Conservation (phyloP, 35 echinoderm and acorn worm genomes). For the Stichopus chloronotus region DNA sequence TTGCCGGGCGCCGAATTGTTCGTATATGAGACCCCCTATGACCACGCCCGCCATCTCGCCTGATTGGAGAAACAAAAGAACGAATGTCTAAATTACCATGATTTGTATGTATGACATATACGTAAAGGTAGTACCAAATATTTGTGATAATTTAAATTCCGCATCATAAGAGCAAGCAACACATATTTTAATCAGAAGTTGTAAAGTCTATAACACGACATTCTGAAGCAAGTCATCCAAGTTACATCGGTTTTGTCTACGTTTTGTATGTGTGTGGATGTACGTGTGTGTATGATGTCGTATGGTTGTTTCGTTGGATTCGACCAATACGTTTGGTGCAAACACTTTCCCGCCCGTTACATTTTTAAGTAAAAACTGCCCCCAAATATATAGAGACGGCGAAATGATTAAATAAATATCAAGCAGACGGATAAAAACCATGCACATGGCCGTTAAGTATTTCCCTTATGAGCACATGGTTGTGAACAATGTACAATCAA, state of each 20-base stretch:
- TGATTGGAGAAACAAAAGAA: background rate
- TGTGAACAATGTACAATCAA: background rate
- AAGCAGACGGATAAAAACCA: too few relatives aligned
- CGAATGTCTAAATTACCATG: background rate
- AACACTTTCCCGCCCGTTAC: background rate
- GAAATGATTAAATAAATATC: too few relatives aligned
- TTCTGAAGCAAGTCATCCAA: background rate
- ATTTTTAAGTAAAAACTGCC: background rate
- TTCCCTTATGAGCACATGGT: too few relatives aligned
- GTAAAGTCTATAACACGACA: too few relatives aligned
- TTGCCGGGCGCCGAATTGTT: background rate
- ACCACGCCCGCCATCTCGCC: constrained; percentile 10
- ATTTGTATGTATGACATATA: too few relatives aligned
- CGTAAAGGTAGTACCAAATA: background rate
- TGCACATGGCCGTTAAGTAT: too few relatives aligned
- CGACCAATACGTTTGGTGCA: background rate
- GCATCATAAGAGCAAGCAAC: background rate
- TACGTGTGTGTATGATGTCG: background rate
- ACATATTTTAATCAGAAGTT: background rate
- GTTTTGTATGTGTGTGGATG: background rate
- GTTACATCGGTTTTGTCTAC: background rate
- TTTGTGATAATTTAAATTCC: background rate
- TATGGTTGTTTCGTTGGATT: background rate
- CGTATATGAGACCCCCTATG: constrained; percentile 6
- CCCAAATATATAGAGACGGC: background rate